phyloP scores from a whole-genome alignment of 2,888 invertebrate species.

The Apamea anceps region DNA sequence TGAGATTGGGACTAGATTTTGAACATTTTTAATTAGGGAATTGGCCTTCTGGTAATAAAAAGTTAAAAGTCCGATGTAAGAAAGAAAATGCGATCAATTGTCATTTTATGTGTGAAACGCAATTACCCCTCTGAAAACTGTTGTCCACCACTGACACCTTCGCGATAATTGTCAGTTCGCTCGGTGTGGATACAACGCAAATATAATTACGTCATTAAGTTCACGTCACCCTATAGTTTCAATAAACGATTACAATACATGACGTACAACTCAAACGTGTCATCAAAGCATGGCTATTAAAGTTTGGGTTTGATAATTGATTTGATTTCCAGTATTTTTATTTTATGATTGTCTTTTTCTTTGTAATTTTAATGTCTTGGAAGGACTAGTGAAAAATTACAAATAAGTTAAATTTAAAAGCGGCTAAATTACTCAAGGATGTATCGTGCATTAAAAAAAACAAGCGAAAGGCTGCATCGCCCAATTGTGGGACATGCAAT shows the following conservation, averaged over 20 bases:
- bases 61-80: too few relatives aligned
- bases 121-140: slow-evolving; percentile 17
- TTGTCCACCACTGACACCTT: slow-evolving; percentile 61
- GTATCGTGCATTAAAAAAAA: background rate
- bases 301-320: slow-evolving; percentile 40
- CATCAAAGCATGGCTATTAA: slow-evolving; percentile 42
- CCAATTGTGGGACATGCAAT: too few relatives aligned
- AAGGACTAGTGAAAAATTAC: too few relatives aligned
- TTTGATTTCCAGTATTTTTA: slow-evolving; percentile 34
- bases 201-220: slow-evolving; percentile 80
- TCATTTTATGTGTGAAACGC: background rate
- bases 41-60: too few relatives aligned
- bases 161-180: slow-evolving; percentile 71
- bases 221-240: slow-evolving; percentile 62
- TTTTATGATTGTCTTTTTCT: background rate
- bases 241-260: slow-evolving; percentile 56
- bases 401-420: background rate
- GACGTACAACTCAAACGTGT: slow-evolving; percentile 25
- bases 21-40: too few relatives aligned
- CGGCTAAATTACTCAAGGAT: too few relatives aligned
- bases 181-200: slow-evolving; percentile 65
- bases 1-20: too few relatives aligned
- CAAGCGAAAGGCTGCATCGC: too few relatives aligned
- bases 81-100: background rate
- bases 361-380: background rate